Evolutionary conservation across 2,797 vertebrate species (phyloP).

Genomic region (Sebastes flavidus): DNA sequence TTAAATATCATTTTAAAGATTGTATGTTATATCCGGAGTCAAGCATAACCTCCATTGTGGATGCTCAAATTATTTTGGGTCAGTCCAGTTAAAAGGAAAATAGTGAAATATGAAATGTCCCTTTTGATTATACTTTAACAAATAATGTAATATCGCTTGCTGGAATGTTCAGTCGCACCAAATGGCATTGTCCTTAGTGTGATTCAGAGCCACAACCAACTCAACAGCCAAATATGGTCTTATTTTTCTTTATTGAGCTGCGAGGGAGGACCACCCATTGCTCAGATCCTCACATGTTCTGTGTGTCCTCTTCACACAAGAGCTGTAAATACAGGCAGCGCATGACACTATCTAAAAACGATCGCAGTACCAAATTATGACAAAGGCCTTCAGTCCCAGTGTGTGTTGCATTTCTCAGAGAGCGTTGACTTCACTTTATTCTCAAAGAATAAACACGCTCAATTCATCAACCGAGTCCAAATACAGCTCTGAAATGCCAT

Average conservation of each 20-base stretch:
- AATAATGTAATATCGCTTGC: constrained; percentile 48
- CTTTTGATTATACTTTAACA: constrained; percentile 44
- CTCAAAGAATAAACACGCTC: constrained; percentile 53
- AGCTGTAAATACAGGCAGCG: constrained; percentile 68
- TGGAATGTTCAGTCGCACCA: constrained; percentile 71
- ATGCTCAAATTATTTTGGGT: constrained; percentile 1
- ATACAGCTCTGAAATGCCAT: constrained; percentile 33
- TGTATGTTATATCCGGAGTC: neutral
- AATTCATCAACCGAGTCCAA: constrained; percentile 34
- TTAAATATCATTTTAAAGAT: neutral
- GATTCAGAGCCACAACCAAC: constrained; percentile 68
- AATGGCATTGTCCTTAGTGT: constrained; percentile 69
- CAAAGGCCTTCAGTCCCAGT: constrained; percentile 21
- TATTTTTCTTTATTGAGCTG: constrained; percentile 73
- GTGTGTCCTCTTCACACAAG: constrained; percentile 72
- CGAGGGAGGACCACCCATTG: constrained; percentile 74
- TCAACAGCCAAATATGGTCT: constrained; percentile 79
- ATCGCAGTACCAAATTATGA: constrained; percentile 63
- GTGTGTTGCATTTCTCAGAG: constrained; percentile 27
- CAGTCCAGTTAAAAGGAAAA: neutral
- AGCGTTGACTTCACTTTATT: constrained; percentile 24
- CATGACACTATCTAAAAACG: constrained; percentile 66
- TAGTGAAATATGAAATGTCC: constrained; percentile 14
- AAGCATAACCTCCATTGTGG: neutral
- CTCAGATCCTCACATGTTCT: constrained; percentile 69